Evolutionary conservation across 2,888 invertebrate species (phyloP).

Genomic region (Drosophila formosana): DNA sequence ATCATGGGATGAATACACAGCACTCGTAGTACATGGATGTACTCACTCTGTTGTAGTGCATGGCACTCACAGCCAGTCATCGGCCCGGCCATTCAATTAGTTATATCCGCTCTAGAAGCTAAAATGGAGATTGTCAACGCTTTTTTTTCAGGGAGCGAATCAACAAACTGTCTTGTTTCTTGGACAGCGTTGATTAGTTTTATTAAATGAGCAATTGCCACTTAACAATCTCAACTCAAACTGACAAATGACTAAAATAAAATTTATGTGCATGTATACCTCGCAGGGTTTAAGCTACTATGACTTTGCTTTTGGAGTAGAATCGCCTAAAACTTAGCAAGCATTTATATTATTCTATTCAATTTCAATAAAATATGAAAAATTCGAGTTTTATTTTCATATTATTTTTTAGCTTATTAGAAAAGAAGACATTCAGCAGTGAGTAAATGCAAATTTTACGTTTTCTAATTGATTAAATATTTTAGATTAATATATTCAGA

Average conservation of each 20-base stretch:
- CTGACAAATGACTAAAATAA: constrained; percentile 45
- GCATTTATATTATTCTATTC: not conserved
- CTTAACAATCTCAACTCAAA: constrained; percentile 45
- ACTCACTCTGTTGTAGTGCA: constrained; percentile 22
- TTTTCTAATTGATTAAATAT: too few species aligned
- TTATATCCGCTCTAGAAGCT: constrained; percentile 78
- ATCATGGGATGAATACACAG: constrained; percentile 47
- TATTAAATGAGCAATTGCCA: constrained; percentile 79
- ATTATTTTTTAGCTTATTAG: not conserved
- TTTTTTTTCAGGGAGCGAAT: constrained; percentile 25
- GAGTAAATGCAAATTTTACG: not conserved
- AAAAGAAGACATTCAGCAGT: not conserved
- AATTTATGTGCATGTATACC: not conserved
- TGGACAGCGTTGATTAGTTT: constrained; percentile 69
- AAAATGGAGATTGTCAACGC: constrained; percentile 81
- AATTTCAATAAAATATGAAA: constrained; percentile 2
- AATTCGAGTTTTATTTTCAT: constrained; percentile 4
- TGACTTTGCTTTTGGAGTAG: too few species aligned
- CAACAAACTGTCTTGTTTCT: constrained; percentile 55
- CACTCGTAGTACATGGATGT: constrained; percentile 8
- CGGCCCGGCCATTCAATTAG: constrained; percentile 76
- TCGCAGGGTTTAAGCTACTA: not conserved
- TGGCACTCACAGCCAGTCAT: constrained; percentile 61
- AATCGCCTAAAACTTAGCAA: not conserved
- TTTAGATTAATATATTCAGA: not conserved